These are phyloP conservation scores for Slavum lentiscoides DNA, from an alignment of 2,888 invertebrate species.

Conservation along the genomic window DNA sequence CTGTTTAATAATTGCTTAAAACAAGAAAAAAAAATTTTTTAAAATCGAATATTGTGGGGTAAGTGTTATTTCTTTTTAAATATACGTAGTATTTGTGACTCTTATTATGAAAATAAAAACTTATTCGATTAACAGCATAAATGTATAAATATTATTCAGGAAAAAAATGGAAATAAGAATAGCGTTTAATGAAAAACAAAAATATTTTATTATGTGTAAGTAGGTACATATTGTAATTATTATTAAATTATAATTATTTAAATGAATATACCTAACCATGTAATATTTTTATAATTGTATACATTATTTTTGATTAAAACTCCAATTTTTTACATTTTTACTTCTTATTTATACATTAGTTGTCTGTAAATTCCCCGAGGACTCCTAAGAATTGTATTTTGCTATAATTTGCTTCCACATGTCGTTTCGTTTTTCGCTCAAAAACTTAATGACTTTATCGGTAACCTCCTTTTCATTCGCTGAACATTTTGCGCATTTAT, in stretches of 20 bases:
- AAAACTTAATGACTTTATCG: slow-evolving; percentile 68
- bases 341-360: slow-evolving; percentile 69
- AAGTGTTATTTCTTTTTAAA: too few relatives aligned
- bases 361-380: slow-evolving; percentile 68
- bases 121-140: background rate
- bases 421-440: slow-evolving; percentile 69
- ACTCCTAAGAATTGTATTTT: slow-evolving; percentile 66
- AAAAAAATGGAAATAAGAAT: background rate
- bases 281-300: background rate
- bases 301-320: slow-evolving; percentile 40
- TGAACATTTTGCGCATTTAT: too few relatives aligned
- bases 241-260: too few relatives aligned
- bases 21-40: too few relatives aligned
- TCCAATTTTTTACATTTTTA: slow-evolving; percentile 63
- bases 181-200: too few relatives aligned
- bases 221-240: background rate
- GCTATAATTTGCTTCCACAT: slow-evolving; percentile 69
- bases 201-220: background rate
- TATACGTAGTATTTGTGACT: background rate
- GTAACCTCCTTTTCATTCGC: too few relatives aligned
- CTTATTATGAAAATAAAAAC: background rate
- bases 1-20: too few relatives aligned
- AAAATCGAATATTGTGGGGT: too few relatives aligned
- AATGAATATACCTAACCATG: background rate
- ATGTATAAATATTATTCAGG: background rate